These are phyloP conservation scores for Spatulosminthurus flaviceps DNA, from an alignment of 2,888 invertebrate species.

Conservation along the genomic window DNA sequence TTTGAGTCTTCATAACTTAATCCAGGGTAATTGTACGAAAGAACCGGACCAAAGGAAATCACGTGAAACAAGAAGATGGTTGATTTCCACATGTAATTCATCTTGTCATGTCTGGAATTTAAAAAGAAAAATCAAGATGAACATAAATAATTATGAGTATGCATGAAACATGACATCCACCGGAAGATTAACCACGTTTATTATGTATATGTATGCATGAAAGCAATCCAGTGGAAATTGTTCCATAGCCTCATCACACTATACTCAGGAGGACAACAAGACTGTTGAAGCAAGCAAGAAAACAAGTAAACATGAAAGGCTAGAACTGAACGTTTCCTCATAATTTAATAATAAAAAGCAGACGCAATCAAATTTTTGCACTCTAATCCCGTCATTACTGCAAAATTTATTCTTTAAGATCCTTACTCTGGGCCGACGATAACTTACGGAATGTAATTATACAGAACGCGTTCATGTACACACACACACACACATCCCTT, in stretches of 20 bases:
- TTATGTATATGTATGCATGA: no score
- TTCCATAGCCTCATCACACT: no score
- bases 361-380: constrained; percentile 4
- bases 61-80: constrained; percentile 47
- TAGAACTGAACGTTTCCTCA: background rate
- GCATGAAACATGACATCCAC: background rate
- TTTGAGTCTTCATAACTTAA: constrained; percentile 4
- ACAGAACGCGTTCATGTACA: constrained; percentile 5
- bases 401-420: constrained; percentile 12
- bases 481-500: background rate
- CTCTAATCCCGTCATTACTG: background rate
- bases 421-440: background rate
- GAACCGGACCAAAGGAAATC: constrained; percentile 46
- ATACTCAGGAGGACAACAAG: no score
- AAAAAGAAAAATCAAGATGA: background rate
- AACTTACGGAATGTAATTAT: constrained; percentile 14
- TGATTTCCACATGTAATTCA: constrained; percentile 48
- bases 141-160: no score
- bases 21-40: constrained; percentile 36
- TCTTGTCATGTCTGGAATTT: constrained; percentile 54
- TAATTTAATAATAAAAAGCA: background rate
- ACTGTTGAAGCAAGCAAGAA: background rate
- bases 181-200: background rate
- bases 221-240: no score
- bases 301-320: background rate